Percentiles rank a stretch among this genome's conserved stretches.
These are phyloP conservation scores for Okamejei kenojei DNA, from an alignment of 2,797 vertebrate genomes.

Conservation along the genomic window DNA sequence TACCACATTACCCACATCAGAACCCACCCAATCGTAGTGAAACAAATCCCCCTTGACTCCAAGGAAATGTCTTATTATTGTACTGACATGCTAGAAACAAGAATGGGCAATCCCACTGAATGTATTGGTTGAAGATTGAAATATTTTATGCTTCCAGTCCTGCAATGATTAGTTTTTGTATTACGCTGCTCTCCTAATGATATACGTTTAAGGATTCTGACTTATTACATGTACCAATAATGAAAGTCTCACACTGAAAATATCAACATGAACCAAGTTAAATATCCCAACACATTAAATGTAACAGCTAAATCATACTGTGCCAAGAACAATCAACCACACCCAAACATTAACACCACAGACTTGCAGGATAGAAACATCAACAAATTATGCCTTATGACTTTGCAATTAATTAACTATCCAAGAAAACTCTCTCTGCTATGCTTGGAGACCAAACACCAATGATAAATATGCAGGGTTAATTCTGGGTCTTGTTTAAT, in stretches of 20 bases:
- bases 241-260: not conserved
- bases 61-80: not conserved
- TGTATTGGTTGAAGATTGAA: not conserved
- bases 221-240: not conserved
- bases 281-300: not conserved
- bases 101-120: not conserved
- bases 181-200: not conserved
- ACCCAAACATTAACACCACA: not conserved
- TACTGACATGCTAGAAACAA: not conserved
- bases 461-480: conserved; percentile 9
- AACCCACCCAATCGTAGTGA: too few relatives aligned
- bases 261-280: not conserved
- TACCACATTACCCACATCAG: too few relatives aligned
- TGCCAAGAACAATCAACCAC: not conserved
- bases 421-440: not conserved
- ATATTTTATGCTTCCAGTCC: not conserved
- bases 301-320: not conserved
- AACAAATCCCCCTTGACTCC: too few relatives aligned
- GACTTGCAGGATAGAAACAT: not conserved
- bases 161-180: not conserved
- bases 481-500: conserved; percentile 4
- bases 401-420: not conserved
- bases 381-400: not conserved
- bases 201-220: not conserved
- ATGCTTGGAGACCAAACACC: not conserved